Base-by-base conservation (phyloP, 2,888 invertebrate species). In the Emesis furor region DNA sequence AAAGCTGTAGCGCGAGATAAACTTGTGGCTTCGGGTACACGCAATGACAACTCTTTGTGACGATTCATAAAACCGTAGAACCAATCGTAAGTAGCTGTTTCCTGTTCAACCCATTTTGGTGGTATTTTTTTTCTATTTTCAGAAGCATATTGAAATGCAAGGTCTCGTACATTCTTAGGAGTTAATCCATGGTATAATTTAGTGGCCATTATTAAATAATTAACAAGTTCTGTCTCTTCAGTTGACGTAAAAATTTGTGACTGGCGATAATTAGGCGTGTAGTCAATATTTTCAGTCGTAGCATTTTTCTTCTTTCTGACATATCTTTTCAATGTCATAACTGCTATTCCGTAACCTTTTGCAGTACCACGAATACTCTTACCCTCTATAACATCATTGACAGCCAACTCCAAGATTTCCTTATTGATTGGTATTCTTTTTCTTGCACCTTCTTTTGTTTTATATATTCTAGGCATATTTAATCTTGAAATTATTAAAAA, bases 391-490 rank as follows among this genome's bases (percentile, higher is more conserved):
- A 79, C 79, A 73, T 82, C 79, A 42, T 82, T 17, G 4, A 79
- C 76, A 17, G 76, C 79, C 71, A 30, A 79, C 71, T 71, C 71
- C 14, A 71, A 71, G 71, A 71, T 71, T 71, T 71, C 46, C 71
- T 71, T 71, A 71, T 42, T n/a, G 55, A 79, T 79, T 32, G 76
- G 76, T 82, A 82, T 30, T 82, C 77, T 84, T 84, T 81, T 81
- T 84, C 78, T 69, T 0, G 81, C 78, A 81, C 78, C 81, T 81
- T 78, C 79, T 79, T 55, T 85, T 79, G 69, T 83, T 78, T 83
- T 85, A 30, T 85, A 81, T 79, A 74, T 32, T 79, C 79, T 81
- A 30, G 83, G 83, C 81, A 76, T 81, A 73, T 59, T 76, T 42
- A 62, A 76, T 71, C 55, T 68, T 71, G 78, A 39, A 76, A 83